These are phyloP conservation scores for silkworm (Bombyx mori) DNA, from an alignment of 1,140 invertebrate genomes.

Conservation along the genomic window DNA sequence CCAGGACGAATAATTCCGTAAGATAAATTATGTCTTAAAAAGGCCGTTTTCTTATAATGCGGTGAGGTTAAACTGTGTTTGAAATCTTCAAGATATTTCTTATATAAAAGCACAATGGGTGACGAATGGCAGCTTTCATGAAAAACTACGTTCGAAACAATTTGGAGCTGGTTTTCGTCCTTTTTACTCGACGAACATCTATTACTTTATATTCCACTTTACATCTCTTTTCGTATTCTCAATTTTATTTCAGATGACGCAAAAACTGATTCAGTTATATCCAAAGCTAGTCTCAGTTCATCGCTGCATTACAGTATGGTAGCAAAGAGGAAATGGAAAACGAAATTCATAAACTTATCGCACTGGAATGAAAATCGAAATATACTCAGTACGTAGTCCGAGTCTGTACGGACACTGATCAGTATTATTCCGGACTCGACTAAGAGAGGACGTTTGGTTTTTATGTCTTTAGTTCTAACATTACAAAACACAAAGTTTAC, in stretches of 20 bases:
- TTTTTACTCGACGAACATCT: conserved; percentile 26
- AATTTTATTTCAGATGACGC: conserved; percentile 18
- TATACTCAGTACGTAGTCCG: background rate
- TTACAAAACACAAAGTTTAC: background rate
- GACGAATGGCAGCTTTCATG: conserved; percentile 7
- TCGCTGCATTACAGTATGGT: background rate
- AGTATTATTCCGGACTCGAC: conserved; percentile 41
- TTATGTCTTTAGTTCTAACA: background rate
- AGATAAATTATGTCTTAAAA: too few relatives aligned
- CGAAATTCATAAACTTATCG: conserved; percentile 2
- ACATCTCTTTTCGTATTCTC: conserved; percentile 28
- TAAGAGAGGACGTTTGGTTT: conserved; percentile 26
- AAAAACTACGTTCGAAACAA: conserved; percentile 18
- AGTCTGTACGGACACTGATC: conserved; percentile 26
- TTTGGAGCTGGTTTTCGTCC: conserved; percentile 22
- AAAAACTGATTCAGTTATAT: background rate
- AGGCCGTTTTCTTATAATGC: too few relatives aligned
- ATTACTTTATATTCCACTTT: conserved; percentile 30
- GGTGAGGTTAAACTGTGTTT: too few relatives aligned
- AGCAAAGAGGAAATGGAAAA: conserved; percentile 25
- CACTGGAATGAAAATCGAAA: background rate
- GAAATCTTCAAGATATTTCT: too few relatives aligned
- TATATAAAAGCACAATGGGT: conserved; percentile 1
- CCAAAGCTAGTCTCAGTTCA: background rate
- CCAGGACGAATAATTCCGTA: too few relatives aligned